Base-by-base conservation (phyloP, 2,797 vertebrate species). In the Chaetodon trifasciatus region DNA sequence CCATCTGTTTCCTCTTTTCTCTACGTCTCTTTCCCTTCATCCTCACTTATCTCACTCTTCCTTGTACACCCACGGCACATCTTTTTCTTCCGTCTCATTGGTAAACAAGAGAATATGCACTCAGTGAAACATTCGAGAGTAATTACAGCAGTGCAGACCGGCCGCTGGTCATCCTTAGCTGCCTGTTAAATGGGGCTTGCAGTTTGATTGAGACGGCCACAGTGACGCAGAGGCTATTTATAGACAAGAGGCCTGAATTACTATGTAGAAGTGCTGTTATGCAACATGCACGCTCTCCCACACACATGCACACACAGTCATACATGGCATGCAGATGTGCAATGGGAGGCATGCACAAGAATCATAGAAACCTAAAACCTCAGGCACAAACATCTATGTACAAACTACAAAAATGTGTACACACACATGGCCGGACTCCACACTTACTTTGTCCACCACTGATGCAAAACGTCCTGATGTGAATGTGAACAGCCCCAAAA, bases 191-290 rank as follows among this genome's bases (percentile, higher is more conserved):
- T 70, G 69, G 42, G 69, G 69, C 64, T 60, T 46, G 24, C 64
- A 42, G 37, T 62, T 76, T 78, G 83, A 86, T 78, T 52, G 78
- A 79, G 71, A 69, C 4, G 24, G 10, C 75, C 39, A 9, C 37
- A 5, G 15, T 68, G 83, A 84, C 35, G 63, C 66, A 39, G 67
- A 23, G 4, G 44, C 74, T 88, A 81, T 82, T 83, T 79, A 67
- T 79, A 85, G 78, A 66, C 2, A 6, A 17, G 1, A 40, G 68
- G 21, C 35, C 40, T 24, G 63, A 78, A 57, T 57, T 68, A 28
- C 35, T 55, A 49, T 40, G 37, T 47, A 35, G 13, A 35, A 63
- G 42, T 35, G 35, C 35, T 10, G 24, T 78, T 74, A 61, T 24
- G 61, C 61, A 82, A 75, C 50, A n/a, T 4, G 23, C 44, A 53